Base-by-base conservation (phyloP, 2,888 invertebrate species). In the Trichogramma dendrolimi region DNA sequence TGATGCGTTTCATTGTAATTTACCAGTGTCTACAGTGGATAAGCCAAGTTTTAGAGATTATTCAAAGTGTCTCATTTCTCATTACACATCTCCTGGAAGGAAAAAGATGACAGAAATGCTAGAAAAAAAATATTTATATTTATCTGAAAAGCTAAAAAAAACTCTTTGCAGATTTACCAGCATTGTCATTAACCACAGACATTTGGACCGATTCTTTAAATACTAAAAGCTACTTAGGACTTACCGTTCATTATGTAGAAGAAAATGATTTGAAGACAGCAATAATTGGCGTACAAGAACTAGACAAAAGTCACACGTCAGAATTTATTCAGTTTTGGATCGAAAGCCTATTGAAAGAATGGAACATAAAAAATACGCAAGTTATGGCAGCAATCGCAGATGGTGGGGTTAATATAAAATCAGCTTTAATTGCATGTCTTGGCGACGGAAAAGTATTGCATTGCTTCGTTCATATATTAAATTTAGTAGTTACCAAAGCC, bases 1-100 rank as follows among this genome's bases (percentile, higher is more conserved):
- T 66, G 46, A 96, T 86, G n/a, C n/a, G n/a, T 0, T 66, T 59
- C 14, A 59, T 63, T 51, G 0, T 66, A 8, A 58, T 49, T 0
- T 61, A 66, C 46, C 11, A 59, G n/a, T n/a, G n/a, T n/a, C n/a
- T n/a, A 51, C 44, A 1, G 65, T 65, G 2, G 59, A 64, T 5
- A 64, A 54, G 11, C 63, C 64, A 49, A 61, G 63, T 6, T 67
- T 67, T 47, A 14, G 5, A 5, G 49, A 11, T 4, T 52, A 63
- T 6, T 44, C 64, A 52, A 63, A 55, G n/a, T 40, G 11, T 8
- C 14, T 46, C 2, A 52, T 44, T n/a, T 63, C 65, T 7, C 43
- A 63, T 10, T 67, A 65, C 44, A 59, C 53, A 43, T 48, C 57
- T 10, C 65, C 62, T 4, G 49, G 48, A 46, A 46, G 62, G 44